These are phyloP conservation scores for Bembecia ichneumoniformis DNA, from an alignment of 2,888 invertebrate genomes.

Conservation along the genomic window DNA sequence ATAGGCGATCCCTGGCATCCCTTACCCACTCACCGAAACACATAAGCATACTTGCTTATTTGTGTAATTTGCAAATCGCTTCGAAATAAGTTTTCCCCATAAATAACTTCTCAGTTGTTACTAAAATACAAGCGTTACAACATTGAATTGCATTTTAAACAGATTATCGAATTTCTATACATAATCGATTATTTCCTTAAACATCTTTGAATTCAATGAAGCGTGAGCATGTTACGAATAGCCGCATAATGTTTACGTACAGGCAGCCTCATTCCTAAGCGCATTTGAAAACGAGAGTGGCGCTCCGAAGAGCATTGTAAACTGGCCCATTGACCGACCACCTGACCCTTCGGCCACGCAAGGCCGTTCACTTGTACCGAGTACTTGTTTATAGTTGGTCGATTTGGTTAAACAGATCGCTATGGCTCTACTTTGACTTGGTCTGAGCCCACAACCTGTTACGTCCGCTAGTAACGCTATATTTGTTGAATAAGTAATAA, in stretches of 20 bases:
- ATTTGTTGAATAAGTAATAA: neutral
- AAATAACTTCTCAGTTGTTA: no score
- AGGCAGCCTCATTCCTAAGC: conserved; percentile 2
- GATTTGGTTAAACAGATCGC: neutral
- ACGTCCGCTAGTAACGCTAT: neutral
- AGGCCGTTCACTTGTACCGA: conserved; percentile 39
- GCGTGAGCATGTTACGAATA: neutral
- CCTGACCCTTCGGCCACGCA: conserved; percentile 44
- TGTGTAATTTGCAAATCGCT: no score
- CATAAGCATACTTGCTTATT: no score
- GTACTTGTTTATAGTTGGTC: neutral
- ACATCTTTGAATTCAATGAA: neutral
- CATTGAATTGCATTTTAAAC: no score
- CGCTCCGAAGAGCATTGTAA: conserved; percentile 21
- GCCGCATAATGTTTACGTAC: neutral
- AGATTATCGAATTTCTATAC: neutral
- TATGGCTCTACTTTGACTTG: neutral
- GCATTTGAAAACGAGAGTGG: conserved; percentile 43
- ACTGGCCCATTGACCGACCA: conserved; percentile 50
- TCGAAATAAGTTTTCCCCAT: no score
- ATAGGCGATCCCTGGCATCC: no score
- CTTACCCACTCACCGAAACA: no score
- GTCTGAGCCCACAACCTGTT: neutral
- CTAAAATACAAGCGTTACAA: no score
- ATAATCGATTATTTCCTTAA: neutral